Evolutionary conservation across 2,888 invertebrate species (phyloP), one percentile per base, ranked within the genome.

Genomic region (Bombylius discolor): DNA sequence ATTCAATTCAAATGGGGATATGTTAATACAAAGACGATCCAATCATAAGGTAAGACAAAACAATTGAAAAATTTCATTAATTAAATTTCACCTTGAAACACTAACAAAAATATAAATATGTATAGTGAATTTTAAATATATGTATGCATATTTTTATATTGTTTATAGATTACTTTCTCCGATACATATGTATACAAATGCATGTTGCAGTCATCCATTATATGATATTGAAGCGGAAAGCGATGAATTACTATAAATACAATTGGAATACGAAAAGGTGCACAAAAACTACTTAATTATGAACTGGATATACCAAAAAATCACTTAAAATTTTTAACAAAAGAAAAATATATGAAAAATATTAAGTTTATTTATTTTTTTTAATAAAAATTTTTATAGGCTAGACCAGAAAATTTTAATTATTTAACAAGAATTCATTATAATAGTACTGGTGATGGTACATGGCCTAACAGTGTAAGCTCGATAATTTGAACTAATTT

Each of bases 191-290:
- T n/a, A n/a, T 68, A 93, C 97, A 23, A 98, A 98, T 69, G 89
- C 97, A 0, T 99, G 99, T 76, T 99, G 99, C 71, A 96, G 96
- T 72, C 99, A 99, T 76, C 99, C 99, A 0, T 74, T 98, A 55
- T 82, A 82, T 62, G 83, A 87, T 64, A 81, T 85, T 31, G 77
- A 80, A 3, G 83, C 86, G 47, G 84, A 85, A 64, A 81, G 82
- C 31, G 80, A 80, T n/a, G 89, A 89, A 65, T 71, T 80, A n/a
- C n/a, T n/a, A n/a, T n/a, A 1, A 77, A 87, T 63, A 85, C 86
- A 0, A 60, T 84, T 6, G 92, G 92, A 5, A 80, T 91, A 5
- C 81, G 81, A 61, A 74, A 78, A 65, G 98, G 98, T 4, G 98
- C 96, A 0, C 84, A 85, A 65, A 79, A 99, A 53, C 81, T 96